Percentiles rank a stretch among this genome's conserved stretches.
Evolutionary conservation across 2,797 vertebrate species (phyloP).

Genomic region (Lacerta bilineata): DNA sequence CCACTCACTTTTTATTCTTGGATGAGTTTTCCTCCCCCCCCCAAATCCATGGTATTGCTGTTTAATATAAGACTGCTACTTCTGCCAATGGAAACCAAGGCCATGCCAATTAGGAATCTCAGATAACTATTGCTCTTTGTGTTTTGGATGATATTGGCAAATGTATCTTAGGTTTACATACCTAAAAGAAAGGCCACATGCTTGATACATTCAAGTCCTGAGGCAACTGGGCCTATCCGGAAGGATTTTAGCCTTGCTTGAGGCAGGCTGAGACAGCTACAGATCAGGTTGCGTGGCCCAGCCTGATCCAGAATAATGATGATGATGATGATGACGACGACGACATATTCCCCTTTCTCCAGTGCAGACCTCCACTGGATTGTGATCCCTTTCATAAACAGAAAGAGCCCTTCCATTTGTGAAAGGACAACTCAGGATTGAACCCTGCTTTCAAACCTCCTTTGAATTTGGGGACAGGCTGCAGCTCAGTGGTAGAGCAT

Average conservation of each 20-base stretch:
- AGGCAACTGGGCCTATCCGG: no score
- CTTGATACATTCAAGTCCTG: no score
- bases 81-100: constrained; percentile 53
- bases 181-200: background rate
- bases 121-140: constrained; percentile 37
- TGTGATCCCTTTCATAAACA: background rate
- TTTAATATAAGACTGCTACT: constrained; percentile 62
- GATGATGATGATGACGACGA: no score
- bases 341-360: background rate
- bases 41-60: constrained; percentile 39
- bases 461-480: background rate
- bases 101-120: constrained; percentile 43
- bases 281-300: no score
- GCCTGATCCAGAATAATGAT: no score
- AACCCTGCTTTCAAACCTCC: background rate
- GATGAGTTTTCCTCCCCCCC: constrained; percentile 55
- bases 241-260: no score
- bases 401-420: background rate
- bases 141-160: constrained; percentile 52
- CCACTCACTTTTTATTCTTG: constrained; percentile 44
- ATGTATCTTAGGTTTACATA: constrained; percentile 37
- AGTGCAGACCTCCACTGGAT: background rate
- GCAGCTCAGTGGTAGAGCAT: no score
- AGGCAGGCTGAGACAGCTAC: no score
- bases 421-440: background rate